Evolutionary conservation across 2,113 vertebrate genomes (phyloP).

Genomic region (Cettia cetti): DNA sequence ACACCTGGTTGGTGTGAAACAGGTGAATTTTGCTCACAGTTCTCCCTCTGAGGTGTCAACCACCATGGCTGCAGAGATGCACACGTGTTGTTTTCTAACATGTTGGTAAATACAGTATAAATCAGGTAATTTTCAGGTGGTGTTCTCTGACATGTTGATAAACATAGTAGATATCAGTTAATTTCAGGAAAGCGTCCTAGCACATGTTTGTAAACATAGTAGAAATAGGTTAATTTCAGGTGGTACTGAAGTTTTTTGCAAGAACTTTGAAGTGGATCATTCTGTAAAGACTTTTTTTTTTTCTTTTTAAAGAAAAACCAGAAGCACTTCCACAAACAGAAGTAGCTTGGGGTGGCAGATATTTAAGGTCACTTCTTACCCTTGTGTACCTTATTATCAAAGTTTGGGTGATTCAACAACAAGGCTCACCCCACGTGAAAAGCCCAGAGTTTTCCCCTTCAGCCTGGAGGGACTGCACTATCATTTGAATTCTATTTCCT

Average conservation of each 20-base stretch:
- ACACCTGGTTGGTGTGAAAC: not conserved
- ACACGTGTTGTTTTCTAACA: rapidly evolving
- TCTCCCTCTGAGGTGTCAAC: not conserved
- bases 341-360: not conserved
- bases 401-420: not conserved
- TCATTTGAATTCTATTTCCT: constrained; percentile 48
- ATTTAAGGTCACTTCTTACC: constrained; percentile 17
- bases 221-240: not conserved
- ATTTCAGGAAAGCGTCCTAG: not conserved
- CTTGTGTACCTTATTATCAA: not conserved
- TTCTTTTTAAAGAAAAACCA: not conserved
- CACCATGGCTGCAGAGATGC: not conserved
- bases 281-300: not conserved
- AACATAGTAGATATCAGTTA: not conserved
- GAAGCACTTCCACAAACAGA: not conserved
- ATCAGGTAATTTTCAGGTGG: not conserved
- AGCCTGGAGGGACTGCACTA: constrained; percentile 14
- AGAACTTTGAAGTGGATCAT: not conserved
- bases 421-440: not conserved
- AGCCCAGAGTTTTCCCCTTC: not conserved
- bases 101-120: not conserved
- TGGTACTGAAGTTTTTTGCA: not conserved
- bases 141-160: not conserved
- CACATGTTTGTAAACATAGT: not conserved
- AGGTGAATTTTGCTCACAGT: not conserved